phyloP scores from a whole-genome alignment of 2,888 invertebrate genomes.

The Phorcus lineatus region DNA sequence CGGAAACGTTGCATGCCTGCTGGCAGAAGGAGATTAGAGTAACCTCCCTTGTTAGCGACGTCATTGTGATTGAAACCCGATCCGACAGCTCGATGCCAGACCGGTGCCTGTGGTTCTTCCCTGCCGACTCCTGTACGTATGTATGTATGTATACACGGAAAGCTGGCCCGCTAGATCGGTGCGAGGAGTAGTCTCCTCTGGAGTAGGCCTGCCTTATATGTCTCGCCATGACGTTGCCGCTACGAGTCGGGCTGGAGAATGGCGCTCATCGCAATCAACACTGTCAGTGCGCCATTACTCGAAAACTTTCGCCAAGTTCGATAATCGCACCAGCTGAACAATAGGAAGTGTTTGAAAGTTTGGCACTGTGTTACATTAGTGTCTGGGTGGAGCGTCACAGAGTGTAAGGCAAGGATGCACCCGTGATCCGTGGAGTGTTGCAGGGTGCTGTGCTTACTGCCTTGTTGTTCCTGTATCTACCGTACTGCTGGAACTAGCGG shows the following conservation, averaged over 20 bases:
- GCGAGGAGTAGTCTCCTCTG: background rate
- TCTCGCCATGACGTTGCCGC: background rate
- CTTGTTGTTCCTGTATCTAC: no score
- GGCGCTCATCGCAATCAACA: background rate
- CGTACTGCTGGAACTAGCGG: no score
- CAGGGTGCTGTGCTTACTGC: no score
- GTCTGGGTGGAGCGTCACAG: background rate
- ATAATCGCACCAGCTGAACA: background rate
- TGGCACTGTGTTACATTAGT: background rate
- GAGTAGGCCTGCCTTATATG: background rate
- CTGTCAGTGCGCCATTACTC: background rate
- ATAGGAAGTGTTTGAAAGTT: background rate
- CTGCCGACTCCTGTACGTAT: background rate
- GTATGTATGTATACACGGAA: no score
- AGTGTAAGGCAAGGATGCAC: background rate
- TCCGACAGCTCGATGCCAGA: background rate
- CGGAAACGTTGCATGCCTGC: background rate
- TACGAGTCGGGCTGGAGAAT: background rate
- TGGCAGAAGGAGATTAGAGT: slow-evolving; percentile 7
- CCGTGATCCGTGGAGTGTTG: background rate
- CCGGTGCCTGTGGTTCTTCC: background rate
- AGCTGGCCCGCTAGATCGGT: no score
- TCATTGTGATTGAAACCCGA: background rate
- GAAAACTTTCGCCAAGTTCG: slow-evolving; percentile 1
- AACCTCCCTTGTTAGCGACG: slow-evolving; percentile 3